phyloP scores from a whole-genome alignment of 2,888 invertebrate genomes.

The Falcaria lacertinaria region DNA sequence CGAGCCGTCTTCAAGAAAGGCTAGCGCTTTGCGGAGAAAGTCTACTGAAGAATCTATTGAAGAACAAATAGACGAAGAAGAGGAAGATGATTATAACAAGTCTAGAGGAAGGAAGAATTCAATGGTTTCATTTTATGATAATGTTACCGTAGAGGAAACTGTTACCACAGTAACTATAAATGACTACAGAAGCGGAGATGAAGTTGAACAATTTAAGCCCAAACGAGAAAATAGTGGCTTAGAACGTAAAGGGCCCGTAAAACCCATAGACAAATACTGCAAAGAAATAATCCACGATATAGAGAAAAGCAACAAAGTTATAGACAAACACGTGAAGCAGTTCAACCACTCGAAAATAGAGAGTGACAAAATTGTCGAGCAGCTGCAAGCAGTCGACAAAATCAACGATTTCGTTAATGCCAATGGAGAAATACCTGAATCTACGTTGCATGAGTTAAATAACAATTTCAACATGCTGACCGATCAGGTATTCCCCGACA shows the following conservation, averaged over 20 bases:
- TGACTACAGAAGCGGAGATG: constrained; percentile 34
- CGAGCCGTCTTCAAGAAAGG: constrained; percentile 33
- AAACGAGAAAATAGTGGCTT: constrained; percentile 39
- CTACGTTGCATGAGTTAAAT: constrained; percentile 55
- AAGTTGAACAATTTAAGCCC: constrained; percentile 22
- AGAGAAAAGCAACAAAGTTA: constrained; percentile 64
- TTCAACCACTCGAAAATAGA: constrained; percentile 65
- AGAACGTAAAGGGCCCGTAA: constrained; percentile 45
- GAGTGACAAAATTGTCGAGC: constrained; percentile 69
- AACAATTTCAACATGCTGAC: constrained; percentile 66
- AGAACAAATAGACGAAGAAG: constrained; percentile 43
- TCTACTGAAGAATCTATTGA: constrained; percentile 64
- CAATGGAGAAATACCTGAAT: constrained; percentile 48
- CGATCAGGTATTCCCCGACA: constrained; percentile 50
- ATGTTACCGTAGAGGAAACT: constrained; percentile 32
- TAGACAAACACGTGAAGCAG: constrained; percentile 73
- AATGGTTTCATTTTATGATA: constrained; percentile 54
- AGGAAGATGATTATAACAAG: constrained; percentile 49
- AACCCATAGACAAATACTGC: constrained; percentile 64
- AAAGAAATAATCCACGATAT: constrained; percentile 68
- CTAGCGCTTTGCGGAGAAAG: constrained; percentile 48
- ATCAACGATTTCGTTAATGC: constrained; percentile 67
- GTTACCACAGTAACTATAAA: constrained; percentile 33
- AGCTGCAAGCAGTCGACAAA: constrained; percentile 72
- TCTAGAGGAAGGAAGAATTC: constrained; percentile 61